These are phyloP conservation scores for Chrysolina americana DNA, from an alignment of 2,888 invertebrate genomes.

Conservation along the genomic window DNA sequence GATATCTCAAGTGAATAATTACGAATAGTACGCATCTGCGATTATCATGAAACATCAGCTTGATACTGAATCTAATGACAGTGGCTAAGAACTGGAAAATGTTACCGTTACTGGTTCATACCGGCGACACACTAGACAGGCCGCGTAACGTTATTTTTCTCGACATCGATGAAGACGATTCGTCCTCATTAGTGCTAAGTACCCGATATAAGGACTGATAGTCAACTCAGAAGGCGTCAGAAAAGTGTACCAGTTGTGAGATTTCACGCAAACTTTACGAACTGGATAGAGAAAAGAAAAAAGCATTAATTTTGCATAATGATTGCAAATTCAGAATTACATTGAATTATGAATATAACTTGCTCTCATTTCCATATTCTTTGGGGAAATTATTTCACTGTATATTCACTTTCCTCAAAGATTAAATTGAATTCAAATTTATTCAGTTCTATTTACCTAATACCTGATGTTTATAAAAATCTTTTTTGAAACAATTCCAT, in stretches of 20 bases:
- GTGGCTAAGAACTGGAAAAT: slow-evolving; percentile 24
- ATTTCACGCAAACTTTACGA: background rate
- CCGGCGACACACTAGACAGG: slow-evolving; percentile 16
- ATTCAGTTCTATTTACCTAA: background rate
- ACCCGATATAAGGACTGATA: background rate
- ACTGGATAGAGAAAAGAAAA: background rate
- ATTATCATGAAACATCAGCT: slow-evolving; percentile 5
- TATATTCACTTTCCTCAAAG: background rate
- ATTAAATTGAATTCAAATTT: background rate
- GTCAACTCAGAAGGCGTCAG: slow-evolving; percentile 1
- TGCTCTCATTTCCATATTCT: slow-evolving; percentile 1
- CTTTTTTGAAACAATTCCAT: too few species aligned
- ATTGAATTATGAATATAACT: background rate
- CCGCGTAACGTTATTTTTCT: slow-evolving; percentile 15
- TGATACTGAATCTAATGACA: slow-evolving; percentile 24
- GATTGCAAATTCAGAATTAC: background rate
- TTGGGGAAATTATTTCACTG: background rate
- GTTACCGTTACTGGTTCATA: slow-evolving; percentile 28
- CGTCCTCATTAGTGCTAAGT: slow-evolving; percentile 7
- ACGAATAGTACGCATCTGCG: slow-evolving; percentile 9
- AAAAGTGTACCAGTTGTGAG: background rate
- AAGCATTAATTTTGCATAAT: background rate
- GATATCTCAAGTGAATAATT: background rate
- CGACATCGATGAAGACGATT: slow-evolving; percentile 23
- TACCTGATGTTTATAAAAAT: background rate